Percentiles rank a stretch among this genome's conserved stretches.
phyloP scores from a whole-genome alignment of 1,140 invertebrate species.

The Carcinoscorpius rotundicauda region DNA sequence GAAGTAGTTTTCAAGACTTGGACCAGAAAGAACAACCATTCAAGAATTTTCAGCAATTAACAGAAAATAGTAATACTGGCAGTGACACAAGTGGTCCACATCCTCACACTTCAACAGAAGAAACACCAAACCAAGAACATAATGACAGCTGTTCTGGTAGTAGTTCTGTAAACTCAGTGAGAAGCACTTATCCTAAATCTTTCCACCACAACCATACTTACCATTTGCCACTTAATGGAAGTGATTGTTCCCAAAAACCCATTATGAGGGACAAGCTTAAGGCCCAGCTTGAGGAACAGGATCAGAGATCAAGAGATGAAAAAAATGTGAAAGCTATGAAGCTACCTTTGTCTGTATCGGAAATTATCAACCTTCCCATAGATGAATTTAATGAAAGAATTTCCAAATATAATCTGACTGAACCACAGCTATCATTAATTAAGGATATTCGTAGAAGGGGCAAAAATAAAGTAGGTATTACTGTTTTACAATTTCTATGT shows the following conservation, averaged over 20 bases:
- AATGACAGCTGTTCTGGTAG: no score
- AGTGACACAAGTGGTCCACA: no score
- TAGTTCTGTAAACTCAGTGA: no score
- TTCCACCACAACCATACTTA: neutral
- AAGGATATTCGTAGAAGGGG: slow-evolving; percentile 80
- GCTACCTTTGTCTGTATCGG: slow-evolving; percentile 68
- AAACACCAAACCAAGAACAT: no score
- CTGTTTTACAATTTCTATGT: neutral
- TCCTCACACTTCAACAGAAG: no score
- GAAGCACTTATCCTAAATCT: neutral
- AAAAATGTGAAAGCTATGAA: slow-evolving; percentile 63
- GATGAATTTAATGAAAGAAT: slow-evolving; percentile 94
- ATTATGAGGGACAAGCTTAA: neutral
- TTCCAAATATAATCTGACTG: slow-evolving; percentile 87
- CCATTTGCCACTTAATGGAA: neutral
- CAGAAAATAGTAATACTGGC: no score
- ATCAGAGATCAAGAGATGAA: slow-evolving; percentile 47
- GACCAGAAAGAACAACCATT: no score
- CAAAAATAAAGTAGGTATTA: slow-evolving; percentile 18
- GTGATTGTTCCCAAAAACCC: neutral
- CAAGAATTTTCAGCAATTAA: no score
- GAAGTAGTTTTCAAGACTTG: no score
- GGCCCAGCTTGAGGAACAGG: neutral
- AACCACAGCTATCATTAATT: slow-evolving; percentile 80
- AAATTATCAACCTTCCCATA: slow-evolving; percentile 92